Conservation (phyloP, 1,140 invertebrate genomes). For the Propsilocerus akamusi region DNA sequence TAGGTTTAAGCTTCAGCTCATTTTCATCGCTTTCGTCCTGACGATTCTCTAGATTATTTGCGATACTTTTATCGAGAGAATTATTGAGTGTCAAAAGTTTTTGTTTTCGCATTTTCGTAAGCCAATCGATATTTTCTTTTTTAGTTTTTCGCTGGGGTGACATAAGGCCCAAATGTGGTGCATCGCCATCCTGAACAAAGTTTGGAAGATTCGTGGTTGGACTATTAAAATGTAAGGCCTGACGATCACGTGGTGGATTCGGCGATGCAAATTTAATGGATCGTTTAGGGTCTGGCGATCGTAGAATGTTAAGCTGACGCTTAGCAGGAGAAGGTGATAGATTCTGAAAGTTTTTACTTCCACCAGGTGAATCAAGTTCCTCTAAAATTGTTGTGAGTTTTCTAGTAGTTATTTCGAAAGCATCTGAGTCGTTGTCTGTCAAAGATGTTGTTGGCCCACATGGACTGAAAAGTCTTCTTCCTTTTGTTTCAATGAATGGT, state of each 20-base stretch:
- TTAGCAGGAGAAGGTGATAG: not conserved
- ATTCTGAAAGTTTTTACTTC: conserved; percentile 9
- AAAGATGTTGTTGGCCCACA: not conserved
- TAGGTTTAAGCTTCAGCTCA: not conserved
- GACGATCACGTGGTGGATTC: not conserved
- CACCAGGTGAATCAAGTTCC: not conserved
- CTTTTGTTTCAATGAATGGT: conserved; percentile 21
- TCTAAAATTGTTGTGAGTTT: not conserved
- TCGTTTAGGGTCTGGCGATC: not conserved
- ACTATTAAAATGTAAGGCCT: conserved; percentile 25
- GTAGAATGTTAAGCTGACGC: not conserved
- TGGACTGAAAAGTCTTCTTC: conserved; percentile 23
- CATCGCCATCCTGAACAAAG: conserved; percentile 47
- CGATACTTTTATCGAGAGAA: not conserved
- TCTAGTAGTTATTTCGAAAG: not conserved
- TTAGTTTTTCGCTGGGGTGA: conserved; percentile 41
- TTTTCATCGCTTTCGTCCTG: not conserved
- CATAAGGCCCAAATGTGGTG: conserved; percentile 47
- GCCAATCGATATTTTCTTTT: conserved; percentile 48
- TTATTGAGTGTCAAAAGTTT: conserved; percentile 17
- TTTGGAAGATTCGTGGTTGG: conserved; percentile 59
- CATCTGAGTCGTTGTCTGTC: not conserved
- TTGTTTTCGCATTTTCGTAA: conserved; percentile 45
- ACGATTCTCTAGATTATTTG: not conserved
- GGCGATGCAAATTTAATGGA: conserved; percentile 2